Evolutionary conservation across 2,797 vertebrate species (phyloP).

Genomic region (Acanthornis magna): DNA sequence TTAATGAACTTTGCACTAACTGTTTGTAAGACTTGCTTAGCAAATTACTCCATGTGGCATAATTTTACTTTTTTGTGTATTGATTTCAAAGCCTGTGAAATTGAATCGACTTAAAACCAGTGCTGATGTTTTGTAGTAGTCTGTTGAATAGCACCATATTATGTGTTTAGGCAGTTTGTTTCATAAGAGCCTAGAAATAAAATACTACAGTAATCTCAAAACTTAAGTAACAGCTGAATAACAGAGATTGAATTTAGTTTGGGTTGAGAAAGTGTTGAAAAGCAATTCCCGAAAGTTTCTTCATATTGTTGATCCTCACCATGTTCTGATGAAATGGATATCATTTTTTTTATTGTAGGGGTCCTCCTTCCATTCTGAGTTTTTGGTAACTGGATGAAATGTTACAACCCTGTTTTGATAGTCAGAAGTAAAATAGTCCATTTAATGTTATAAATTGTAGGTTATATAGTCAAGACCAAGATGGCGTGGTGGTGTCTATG

Average conservation of each 20-base stretch:
- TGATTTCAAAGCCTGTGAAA: not conserved
- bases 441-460: not conserved
- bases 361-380: fast-evolving
- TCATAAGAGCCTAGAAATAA: constrained; percentile 13
- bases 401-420: not conserved
- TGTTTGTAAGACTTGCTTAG: not conserved
- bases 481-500: not conserved
- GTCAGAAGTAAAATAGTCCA: not conserved
- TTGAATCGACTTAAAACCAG: not conserved
- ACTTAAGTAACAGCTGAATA: not conserved
- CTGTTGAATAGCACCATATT: not conserved
- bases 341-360: not conserved
- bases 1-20: not conserved
- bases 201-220: not conserved
- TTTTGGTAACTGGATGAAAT: not conserved
- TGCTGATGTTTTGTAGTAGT: not conserved
- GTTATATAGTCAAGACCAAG: not conserved
- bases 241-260: not conserved
- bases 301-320: not conserved
- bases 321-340: not conserved
- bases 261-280: not conserved
- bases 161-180: not conserved
- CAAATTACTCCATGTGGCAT: not conserved
- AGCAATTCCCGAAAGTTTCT: not conserved
- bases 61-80: not conserved